A percentile compares a stretch with the other conserved stretches of the same genome.
Evolutionary conservation across 2,888 invertebrate species (phyloP).

Genomic region (Cantharis lateralis): DNA sequence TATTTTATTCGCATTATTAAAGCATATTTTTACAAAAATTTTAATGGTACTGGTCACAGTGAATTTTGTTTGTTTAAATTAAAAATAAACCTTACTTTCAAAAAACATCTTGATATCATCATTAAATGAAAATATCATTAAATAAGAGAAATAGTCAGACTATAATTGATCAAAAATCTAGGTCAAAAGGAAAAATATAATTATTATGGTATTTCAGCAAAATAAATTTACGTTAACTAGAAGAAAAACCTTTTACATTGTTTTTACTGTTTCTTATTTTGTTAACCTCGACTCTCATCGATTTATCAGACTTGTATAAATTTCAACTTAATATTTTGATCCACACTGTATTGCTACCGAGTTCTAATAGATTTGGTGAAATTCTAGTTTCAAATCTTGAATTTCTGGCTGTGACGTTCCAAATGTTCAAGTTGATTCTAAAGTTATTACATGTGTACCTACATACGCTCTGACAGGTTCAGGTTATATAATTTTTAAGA

Average conservation of each 20-base stretch:
- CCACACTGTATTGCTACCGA: not conserved
- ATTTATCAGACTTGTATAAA: not conserved
- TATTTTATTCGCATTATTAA: no score
- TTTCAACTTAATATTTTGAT: not conserved
- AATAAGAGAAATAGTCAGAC: no score
- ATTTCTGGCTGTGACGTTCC: not conserved
- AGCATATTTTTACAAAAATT: no score
- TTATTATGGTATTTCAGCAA: no score
- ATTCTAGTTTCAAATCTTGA: not conserved
- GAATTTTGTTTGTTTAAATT: no score
- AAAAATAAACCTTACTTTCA: no score
- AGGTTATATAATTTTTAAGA: not conserved
- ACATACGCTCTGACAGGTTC: not conserved
- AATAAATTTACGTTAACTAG: not conserved
- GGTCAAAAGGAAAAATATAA: not conserved
- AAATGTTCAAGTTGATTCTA: not conserved
- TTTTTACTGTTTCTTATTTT: not conserved
- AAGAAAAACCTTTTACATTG: not conserved
- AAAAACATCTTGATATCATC: no score
- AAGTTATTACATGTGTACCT: not conserved
- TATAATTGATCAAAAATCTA: not conserved
- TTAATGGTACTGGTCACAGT: no score
- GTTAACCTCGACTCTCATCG: not conserved
- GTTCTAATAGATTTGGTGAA: not conserved
- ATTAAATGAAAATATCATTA: no score